Conservation (phyloP, 2,888 invertebrate species). For the Chorisops tibialis region DNA sequence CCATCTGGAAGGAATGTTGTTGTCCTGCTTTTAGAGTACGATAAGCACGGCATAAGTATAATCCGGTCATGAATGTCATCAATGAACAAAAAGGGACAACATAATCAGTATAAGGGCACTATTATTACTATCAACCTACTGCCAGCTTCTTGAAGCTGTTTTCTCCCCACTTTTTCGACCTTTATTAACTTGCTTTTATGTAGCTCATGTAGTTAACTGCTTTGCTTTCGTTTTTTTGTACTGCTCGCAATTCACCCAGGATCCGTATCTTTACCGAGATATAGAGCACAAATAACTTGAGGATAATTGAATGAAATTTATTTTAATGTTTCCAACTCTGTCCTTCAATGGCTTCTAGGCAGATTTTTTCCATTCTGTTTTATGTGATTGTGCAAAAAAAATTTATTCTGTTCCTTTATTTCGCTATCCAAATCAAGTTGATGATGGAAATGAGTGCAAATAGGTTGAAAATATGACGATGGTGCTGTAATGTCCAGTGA, state of each 20-base stretch:
- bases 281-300: conserved; percentile 12
- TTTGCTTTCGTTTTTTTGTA: background rate
- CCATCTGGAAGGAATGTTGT: background rate
- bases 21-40: background rate
- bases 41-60: conserved; percentile 4
- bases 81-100: conserved; percentile 2
- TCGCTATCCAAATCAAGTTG: no score
- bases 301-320: conserved; percentile 32
- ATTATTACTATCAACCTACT: background rate
- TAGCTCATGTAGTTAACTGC: conserved; percentile 6
- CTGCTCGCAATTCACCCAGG: no score
- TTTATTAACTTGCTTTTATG: conserved; percentile 13
- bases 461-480: no score
- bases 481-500: no score
- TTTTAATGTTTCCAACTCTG: conserved; percentile 15
- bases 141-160: background rate
- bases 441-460: no score
- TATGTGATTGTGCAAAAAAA: no score
- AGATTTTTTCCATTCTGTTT: background rate
- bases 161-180: background rate
- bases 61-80: conserved; percentile 1
- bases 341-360: conserved; percentile 6
- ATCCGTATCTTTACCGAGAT: background rate
- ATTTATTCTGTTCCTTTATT: no score
- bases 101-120: conserved; percentile 1